phyloP scores from a whole-genome alignment of 2,888 invertebrate genomes.

The Petrolisthes manimaculis region DNA sequence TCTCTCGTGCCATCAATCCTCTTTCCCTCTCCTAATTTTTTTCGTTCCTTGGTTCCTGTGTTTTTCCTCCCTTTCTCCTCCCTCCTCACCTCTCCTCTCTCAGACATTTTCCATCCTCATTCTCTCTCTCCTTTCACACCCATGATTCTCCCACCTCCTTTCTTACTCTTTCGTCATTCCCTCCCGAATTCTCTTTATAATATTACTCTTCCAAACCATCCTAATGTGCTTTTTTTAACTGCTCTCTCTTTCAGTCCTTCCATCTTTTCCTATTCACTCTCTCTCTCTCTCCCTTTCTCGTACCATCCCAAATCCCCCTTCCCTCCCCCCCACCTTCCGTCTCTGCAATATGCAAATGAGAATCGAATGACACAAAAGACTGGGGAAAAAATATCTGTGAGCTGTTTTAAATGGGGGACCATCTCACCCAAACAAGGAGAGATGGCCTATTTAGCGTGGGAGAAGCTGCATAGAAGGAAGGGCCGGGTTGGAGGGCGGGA shows the following conservation, averaged over 20 bases:
- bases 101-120: no score
- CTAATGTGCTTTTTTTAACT: neutral
- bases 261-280: neutral
- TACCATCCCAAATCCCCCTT: neutral
- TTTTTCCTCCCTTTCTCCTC: neutral
- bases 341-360: neutral
- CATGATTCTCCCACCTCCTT: no score
- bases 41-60: neutral
- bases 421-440: neutral
- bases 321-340: neutral
- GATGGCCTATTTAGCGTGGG: neutral
- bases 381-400: neutral
- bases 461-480: no score
- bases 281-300: neutral
- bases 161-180: no score
- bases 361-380: conserved; percentile 1
- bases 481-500: no score
- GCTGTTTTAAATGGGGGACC: neutral
- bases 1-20: neutral
- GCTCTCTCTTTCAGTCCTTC: neutral
- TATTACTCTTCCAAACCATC: neutral
- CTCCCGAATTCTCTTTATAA: neutral
- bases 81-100: no score
- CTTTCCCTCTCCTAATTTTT: neutral
- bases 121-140: no score